phyloP scores from a whole-genome alignment of 2,888 invertebrate genomes.

The Cabera pusaria region DNA sequence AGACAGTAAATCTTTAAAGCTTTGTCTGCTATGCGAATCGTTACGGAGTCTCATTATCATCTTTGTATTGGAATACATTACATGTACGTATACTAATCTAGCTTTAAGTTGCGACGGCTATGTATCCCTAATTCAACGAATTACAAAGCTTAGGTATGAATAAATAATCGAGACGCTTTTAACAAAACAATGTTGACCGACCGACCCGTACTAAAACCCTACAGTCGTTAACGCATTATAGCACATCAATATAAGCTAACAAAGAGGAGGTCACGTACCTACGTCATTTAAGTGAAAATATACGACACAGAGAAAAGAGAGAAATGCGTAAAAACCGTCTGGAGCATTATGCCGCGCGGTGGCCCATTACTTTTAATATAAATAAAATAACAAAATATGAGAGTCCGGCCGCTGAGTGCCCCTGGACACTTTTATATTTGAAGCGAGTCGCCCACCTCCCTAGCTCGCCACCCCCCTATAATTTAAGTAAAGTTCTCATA shows the following conservation, averaged over 20 bases:
- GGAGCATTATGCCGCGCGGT: slow-evolving; percentile 74
- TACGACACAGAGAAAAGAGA: slow-evolving; percentile 76
- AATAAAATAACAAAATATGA: slow-evolving; percentile 84
- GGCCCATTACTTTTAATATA: slow-evolving; percentile 83
- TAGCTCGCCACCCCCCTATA: slow-evolving; percentile 43
- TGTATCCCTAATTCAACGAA: no score
- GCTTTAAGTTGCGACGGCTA: no score
- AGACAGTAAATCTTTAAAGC: slow-evolving; percentile 40
- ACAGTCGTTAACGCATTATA: slow-evolving; percentile 46
- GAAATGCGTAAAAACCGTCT: slow-evolving; percentile 77
- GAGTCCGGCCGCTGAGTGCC: slow-evolving; percentile 82
- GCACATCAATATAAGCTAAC: slow-evolving; percentile 57
- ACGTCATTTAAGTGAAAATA: slow-evolving; percentile 82
- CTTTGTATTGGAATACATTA: background rate
- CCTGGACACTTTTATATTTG: slow-evolving; percentile 80
- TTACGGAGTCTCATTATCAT: slow-evolving; percentile 16
- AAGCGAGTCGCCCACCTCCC: slow-evolving; percentile 44
- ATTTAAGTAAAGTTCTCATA: slow-evolving; percentile 33
- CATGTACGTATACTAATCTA: no score
- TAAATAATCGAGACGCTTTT: no score
- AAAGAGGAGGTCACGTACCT: slow-evolving; percentile 71
- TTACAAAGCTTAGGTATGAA: no score
- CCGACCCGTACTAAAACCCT: slow-evolving; percentile 29
- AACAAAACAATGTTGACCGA: slow-evolving; percentile 16
- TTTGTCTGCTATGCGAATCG: slow-evolving; percentile 10